Percentiles rank a stretch among this genome's conserved stretches.
phyloP scores from a whole-genome alignment of 2,888 invertebrate species.

The Eupithecia inturbata region DNA sequence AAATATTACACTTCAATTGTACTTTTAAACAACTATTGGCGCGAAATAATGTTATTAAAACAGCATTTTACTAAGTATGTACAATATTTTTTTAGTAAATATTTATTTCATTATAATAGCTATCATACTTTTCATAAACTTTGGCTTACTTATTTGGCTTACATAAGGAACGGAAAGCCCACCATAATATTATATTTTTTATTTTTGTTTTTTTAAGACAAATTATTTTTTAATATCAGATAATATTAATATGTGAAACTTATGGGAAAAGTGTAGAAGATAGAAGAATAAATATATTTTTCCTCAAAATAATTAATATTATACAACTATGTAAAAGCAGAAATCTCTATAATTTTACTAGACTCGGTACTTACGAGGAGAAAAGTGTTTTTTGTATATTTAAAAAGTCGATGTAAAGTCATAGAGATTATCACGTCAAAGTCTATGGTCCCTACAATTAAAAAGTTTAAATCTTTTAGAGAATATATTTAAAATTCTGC shows the following conservation, averaged over 20 bases:
- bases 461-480: constrained; percentile 59
- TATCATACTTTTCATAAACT: constrained; percentile 62
- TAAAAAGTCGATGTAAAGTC: constrained; percentile 55
- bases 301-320: constrained; percentile 54
- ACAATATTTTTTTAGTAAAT: constrained; percentile 41
- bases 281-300: constrained; percentile 52
- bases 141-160: constrained; percentile 80
- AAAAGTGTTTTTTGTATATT: constrained; percentile 30
- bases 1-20: constrained; percentile 65
- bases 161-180: constrained; percentile 59
- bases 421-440: constrained; percentile 60
- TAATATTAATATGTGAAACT: constrained; percentile 43
- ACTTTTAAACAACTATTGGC: constrained; percentile 59
- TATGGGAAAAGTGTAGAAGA: constrained; percentile 48
- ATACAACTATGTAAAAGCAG: constrained; percentile 62
- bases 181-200: constrained; percentile 32
- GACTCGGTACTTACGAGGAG: constrained; percentile 29
- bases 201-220: constrained; percentile 46
- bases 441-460: constrained; percentile 80
- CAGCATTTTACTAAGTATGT: constrained; percentile 49
- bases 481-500: constrained; percentile 58
- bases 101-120: constrained; percentile 40
- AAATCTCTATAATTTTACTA: constrained; percentile 61
- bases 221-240: constrained; percentile 47
- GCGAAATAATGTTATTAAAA: constrained; percentile 50